phyloP scores from a whole-genome alignment of 1,140 invertebrate genomes.

The Papilio aristodemus region DNA sequence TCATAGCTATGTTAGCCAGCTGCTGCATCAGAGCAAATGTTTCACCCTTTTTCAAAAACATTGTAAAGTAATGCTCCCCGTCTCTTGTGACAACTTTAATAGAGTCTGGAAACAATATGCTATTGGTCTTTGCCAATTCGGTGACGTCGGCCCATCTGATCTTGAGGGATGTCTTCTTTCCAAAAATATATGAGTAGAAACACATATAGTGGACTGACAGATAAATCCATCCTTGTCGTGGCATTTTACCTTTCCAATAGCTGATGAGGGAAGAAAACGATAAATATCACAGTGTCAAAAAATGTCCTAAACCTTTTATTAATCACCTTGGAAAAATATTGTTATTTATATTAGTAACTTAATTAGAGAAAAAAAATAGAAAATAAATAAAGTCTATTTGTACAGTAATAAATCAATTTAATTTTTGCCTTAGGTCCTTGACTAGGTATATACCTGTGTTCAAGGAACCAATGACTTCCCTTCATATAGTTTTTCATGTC shows the following conservation, averaged over 20 bases:
- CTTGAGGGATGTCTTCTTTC: slow-evolving; percentile 92
- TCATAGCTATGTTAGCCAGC: slow-evolving; percentile 97
- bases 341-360: background rate
- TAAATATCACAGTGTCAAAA: slow-evolving; percentile 18
- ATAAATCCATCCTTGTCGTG: slow-evolving; percentile 97
- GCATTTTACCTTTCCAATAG: slow-evolving; percentile 95
- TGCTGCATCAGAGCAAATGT: slow-evolving; percentile 96
- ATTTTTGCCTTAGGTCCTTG: too few species aligned
- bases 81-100: slow-evolving; percentile 92
- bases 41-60: slow-evolving; percentile 94
- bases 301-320: too few species aligned
- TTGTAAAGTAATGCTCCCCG: slow-evolving; percentile 91
- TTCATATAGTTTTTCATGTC: too few species aligned
- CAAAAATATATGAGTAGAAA: slow-evolving; percentile 97
- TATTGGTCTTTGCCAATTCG: slow-evolving; percentile 87
- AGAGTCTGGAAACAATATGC: slow-evolving; percentile 91
- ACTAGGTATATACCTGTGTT: too few species aligned
- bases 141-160: slow-evolving; percentile 92
- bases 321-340: too few species aligned
- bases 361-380: too few species aligned
- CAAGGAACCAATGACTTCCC: too few species aligned
- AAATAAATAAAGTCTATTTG: too few species aligned
- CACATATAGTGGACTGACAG: slow-evolving; percentile 97
- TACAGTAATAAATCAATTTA: too few species aligned
- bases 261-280: slow-evolving; percentile 76